Evolutionary conservation across 2,888 invertebrate species (phyloP).

Genomic region (Platerodrilus igneus): DNA sequence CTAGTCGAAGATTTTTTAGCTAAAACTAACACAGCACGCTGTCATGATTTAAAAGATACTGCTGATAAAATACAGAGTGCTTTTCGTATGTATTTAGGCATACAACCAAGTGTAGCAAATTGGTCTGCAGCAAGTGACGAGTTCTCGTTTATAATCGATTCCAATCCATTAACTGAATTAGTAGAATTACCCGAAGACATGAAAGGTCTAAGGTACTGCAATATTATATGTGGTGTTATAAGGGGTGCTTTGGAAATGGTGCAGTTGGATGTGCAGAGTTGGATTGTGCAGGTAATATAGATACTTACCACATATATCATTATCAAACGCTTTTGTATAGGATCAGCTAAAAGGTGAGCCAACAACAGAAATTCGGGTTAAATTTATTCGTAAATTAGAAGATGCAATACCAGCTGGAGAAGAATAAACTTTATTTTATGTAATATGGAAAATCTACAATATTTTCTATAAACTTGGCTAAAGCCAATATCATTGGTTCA

Average conservation of each 20-base stretch:
- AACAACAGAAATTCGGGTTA: slow-evolving; percentile 89
- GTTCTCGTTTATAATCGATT: slow-evolving; percentile 92
- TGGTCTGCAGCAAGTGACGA: slow-evolving; percentile 95
- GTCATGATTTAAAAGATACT: slow-evolving; percentile 93
- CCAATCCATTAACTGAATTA: slow-evolving; percentile 94
- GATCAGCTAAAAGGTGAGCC: slow-evolving; percentile 94
- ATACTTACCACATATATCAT: not conserved
- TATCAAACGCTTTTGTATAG: slow-evolving; percentile 44
- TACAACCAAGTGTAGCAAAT: slow-evolving; percentile 88
- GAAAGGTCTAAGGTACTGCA: slow-evolving; percentile 83
- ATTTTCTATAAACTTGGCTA: slow-evolving; percentile 78
- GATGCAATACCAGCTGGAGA: slow-evolving; percentile 98
- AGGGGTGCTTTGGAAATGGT: slow-evolving; percentile 98
- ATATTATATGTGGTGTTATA: slow-evolving; percentile 84
- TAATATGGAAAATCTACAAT: slow-evolving; percentile 59
- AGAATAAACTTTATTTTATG: slow-evolving; percentile 59
- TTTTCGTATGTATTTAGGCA: slow-evolving; percentile 80
- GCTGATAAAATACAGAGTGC: slow-evolving; percentile 90
- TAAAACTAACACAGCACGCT: slow-evolving; percentile 81
- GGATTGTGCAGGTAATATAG: slow-evolving; percentile 67
- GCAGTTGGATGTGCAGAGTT: slow-evolving; percentile 90
- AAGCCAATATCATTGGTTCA: slow-evolving; percentile 69
- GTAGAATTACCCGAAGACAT: slow-evolving; percentile 89
- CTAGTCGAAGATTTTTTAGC: slow-evolving; percentile 97
- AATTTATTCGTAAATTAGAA: slow-evolving; percentile 90